Evolutionary conservation across 2,797 vertebrate species (phyloP).

Genomic region (Galagoides demidoff): DNA sequence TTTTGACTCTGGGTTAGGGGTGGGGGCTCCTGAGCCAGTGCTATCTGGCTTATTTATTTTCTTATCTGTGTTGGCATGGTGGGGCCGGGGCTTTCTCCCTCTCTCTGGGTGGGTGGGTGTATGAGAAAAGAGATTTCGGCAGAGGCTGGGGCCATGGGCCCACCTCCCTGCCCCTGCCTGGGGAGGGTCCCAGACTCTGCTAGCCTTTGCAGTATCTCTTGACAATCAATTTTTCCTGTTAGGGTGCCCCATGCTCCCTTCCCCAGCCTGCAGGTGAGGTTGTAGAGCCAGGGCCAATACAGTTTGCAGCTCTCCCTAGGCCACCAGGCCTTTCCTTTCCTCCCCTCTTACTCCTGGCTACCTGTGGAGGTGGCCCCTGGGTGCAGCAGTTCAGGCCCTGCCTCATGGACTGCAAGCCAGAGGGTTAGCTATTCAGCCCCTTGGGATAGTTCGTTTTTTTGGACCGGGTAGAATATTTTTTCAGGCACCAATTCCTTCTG

Average conservation of each 20-base stretch:
- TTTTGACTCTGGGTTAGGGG: neutral
- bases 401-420: neutral
- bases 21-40: neutral
- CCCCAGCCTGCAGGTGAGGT: neutral
- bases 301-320: neutral
- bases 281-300: neutral
- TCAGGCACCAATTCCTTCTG: constrained; percentile 61
- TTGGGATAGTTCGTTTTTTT: constrained; percentile 57
- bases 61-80: constrained; percentile 38
- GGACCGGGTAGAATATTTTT: constrained; percentile 78
- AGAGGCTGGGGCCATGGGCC: neutral
- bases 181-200: constrained; percentile 1
- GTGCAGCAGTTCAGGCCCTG: neutral
- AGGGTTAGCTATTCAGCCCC: neutral
- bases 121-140: neutral
- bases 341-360: neutral
- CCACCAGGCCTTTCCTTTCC: neutral
- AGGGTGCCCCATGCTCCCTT: neutral
- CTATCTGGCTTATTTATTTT: constrained; percentile 74
- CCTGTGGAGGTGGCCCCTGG: neutral
- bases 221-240: constrained; percentile 69
- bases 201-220: constrained; percentile 49
- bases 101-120: neutral
- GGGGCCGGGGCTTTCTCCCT: neutral
- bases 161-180: neutral